These are phyloP conservation scores for Papilio polyxenes DNA, from an alignment of 1,140 invertebrate genomes.

Conservation along the genomic window DNA sequence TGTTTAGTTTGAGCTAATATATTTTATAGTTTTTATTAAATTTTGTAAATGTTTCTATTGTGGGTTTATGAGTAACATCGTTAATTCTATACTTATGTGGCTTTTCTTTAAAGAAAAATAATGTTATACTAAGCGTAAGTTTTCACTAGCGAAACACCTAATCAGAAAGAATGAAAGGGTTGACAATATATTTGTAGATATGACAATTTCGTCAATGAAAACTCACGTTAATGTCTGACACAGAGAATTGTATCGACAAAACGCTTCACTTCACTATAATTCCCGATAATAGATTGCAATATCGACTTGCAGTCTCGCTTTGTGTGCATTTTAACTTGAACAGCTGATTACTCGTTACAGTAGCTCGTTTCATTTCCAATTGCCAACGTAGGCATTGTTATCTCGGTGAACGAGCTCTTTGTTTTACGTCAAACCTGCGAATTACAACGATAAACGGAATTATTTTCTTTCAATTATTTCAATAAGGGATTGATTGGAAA, in stretches of 20 bases:
- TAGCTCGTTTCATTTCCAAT: background rate
- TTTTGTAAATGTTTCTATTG: too few relatives aligned
- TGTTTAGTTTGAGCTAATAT: too few relatives aligned
- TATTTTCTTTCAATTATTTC: background rate
- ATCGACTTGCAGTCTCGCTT: background rate
- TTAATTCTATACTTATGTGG: too few relatives aligned
- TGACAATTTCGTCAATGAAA: background rate
- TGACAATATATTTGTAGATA: too few relatives aligned
- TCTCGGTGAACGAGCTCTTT: background rate
- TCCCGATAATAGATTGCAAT: constrained; percentile 14
- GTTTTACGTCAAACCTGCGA: constrained; percentile 1
- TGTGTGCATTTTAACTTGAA: constrained; percentile 24
- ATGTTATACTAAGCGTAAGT: too few relatives aligned
- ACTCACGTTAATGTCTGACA: background rate
- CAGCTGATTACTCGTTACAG: constrained; percentile 26
- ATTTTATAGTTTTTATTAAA: too few relatives aligned
- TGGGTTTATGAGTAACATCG: too few relatives aligned
- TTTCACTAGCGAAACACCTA: too few relatives aligned
- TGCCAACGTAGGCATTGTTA: constrained; percentile 20
- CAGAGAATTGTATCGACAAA: background rate
- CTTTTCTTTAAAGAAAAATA: too few relatives aligned
- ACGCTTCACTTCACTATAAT: background rate
- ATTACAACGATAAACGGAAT: background rate
- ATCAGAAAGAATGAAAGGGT: too few relatives aligned
- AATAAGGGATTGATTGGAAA: too few relatives aligned